Percentiles rank a stretch among this genome's conserved stretches.
These are phyloP conservation scores for Ophioninae sp. DNA, from an alignment of 2,888 invertebrate genomes.

Conservation along the genomic window DNA sequence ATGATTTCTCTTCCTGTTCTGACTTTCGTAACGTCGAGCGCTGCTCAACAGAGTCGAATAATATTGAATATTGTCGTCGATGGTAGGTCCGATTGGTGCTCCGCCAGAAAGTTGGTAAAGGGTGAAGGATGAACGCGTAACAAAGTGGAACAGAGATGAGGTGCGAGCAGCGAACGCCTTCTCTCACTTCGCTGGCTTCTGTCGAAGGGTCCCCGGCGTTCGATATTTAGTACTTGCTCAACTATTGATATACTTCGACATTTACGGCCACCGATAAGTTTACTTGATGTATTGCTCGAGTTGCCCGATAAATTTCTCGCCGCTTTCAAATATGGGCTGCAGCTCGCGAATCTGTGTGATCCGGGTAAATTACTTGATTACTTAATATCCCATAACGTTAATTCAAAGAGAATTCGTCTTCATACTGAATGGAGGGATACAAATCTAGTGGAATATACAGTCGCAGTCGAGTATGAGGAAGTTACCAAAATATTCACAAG, in stretches of 20 bases:
- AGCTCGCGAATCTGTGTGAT: slow-evolving; percentile 39
- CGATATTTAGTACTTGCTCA: slow-evolving; percentile 71
- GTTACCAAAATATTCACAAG: no score
- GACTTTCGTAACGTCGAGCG: neutral
- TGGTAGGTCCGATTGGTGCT: slow-evolving; percentile 23
- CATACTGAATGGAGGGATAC: neutral
- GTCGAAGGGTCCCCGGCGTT: slow-evolving; percentile 52
- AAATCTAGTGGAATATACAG: neutral
- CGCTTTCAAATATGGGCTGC: slow-evolving; percentile 68
- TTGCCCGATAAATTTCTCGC: slow-evolving; percentile 74
- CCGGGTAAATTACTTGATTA: slow-evolving; percentile 26
- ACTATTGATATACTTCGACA: slow-evolving; percentile 78
- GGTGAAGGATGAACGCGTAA: slow-evolving; percentile 26
- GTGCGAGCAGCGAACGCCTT: slow-evolving; percentile 28
- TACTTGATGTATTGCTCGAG: slow-evolving; percentile 73
- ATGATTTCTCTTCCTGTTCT: neutral
- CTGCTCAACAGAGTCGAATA: neutral
- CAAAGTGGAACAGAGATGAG: slow-evolving; percentile 25
- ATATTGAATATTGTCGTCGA: neutral
- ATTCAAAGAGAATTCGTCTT: neutral
- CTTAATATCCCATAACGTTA: neutral
- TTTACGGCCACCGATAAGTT: slow-evolving; percentile 78
- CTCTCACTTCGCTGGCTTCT: slow-evolving; percentile 33
- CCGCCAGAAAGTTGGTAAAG: slow-evolving; percentile 12
- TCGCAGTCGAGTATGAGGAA: neutral